Percentiles rank a stretch among this genome's conserved stretches.
These are phyloP conservation scores for Pomacea maculata DNA, from an alignment of 1,140 invertebrate genomes.

Conservation along the genomic window DNA sequence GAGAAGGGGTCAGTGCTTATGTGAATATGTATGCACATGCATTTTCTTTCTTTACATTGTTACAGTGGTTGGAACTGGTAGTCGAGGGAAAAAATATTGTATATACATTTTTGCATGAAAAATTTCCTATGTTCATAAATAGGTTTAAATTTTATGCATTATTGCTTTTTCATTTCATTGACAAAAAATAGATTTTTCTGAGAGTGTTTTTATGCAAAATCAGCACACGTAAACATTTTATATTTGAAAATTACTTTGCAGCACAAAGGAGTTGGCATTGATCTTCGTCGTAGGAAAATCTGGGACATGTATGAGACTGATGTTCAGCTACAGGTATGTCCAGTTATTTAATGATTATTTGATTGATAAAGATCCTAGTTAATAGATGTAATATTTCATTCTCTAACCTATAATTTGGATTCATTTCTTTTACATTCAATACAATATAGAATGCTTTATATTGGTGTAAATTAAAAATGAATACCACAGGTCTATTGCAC, in stretches of 20 bases:
- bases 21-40: background rate
- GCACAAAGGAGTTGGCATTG: constrained; percentile 83
- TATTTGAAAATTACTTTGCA: constrained; percentile 26
- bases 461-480: too few species aligned
- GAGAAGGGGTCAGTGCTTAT: constrained; percentile 75
- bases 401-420: too few species aligned
- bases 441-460: too few species aligned
- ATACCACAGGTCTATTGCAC: too few species aligned
- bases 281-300: constrained; percentile 88
- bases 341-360: background rate
- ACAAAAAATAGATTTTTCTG: background rate
- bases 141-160: background rate
- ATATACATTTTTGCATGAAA: background rate
- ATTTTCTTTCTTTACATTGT: background rate
- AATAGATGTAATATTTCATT: too few species aligned
- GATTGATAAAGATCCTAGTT: too few species aligned
- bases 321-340: constrained; percentile 51
- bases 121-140: background rate
- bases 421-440: too few species aligned
- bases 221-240: background rate
- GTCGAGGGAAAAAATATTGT: background rate
- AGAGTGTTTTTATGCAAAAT: background rate
- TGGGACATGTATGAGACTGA: constrained; percentile 76
- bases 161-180: background rate
- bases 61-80: background rate